Evolutionary conservation across 2,888 invertebrate species (phyloP).

Genomic region (Caenorhabditis drosophilae): DNA sequence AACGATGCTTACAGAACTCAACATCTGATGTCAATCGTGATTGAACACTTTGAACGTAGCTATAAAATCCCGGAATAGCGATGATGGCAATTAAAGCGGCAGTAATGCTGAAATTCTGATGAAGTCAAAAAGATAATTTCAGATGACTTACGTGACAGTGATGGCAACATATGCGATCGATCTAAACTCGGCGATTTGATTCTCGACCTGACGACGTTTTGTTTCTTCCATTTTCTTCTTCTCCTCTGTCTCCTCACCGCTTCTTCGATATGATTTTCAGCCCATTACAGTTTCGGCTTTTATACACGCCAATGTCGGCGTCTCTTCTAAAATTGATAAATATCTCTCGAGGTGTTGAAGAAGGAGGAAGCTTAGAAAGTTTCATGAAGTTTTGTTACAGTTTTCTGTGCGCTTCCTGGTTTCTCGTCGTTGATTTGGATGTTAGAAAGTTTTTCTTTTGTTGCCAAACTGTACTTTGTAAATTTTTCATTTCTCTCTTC

Average conservation of each 20-base stretch:
- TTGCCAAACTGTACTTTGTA: too few species aligned
- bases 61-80: conserved; percentile 35
- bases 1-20: conserved; percentile 39
- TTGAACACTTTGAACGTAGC: conserved; percentile 38
- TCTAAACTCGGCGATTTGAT: conserved; percentile 32
- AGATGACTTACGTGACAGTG: conserved; percentile 37
- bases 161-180: conserved; percentile 36
- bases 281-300: background rate
- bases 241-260: background rate
- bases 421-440: too few species aligned
- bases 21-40: conserved; percentile 29
- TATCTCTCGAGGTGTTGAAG: too few species aligned
- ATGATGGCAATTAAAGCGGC: conserved; percentile 29
- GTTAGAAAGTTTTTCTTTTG: too few species aligned
- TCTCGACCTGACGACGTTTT: conserved; percentile 29
- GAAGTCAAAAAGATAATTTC: background rate
- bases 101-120: conserved; percentile 21
- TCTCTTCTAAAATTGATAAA: background rate
- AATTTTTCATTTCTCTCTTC: too few species aligned
- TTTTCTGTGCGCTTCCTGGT: too few species aligned
- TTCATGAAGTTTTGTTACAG: too few species aligned
- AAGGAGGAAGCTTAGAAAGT: too few species aligned
- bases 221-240: conserved; percentile 29
- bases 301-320: too few species aligned
- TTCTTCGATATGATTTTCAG: background rate